These are phyloP conservation scores for Leptatherina wallacei DNA, from an alignment of 2,797 vertebrate genomes.

Conservation along the genomic window DNA sequence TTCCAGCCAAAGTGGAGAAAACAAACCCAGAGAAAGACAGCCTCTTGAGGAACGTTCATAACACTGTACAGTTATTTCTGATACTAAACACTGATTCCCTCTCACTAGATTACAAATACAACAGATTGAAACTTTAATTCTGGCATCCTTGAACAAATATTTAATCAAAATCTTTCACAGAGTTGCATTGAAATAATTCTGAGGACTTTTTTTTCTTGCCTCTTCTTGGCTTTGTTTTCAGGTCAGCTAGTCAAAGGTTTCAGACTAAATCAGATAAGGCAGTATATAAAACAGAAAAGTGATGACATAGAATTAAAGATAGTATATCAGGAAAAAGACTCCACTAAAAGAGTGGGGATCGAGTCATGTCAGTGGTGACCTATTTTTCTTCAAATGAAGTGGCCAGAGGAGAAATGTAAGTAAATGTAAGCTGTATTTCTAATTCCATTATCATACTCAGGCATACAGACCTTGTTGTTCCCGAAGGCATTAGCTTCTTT, in stretches of 20 bases:
- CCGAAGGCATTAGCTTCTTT: conserved; percentile 81
- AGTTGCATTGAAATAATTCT: not conserved
- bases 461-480: conserved; percentile 76
- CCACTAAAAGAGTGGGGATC: not conserved
- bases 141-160: not conserved
- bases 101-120: not conserved
- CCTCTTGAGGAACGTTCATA: not conserved
- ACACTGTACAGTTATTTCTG: not conserved
- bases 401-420: not conserved
- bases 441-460: not conserved
- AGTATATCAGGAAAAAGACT: not conserved
- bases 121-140: not conserved
- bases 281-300: not conserved
- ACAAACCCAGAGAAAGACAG: not conserved
- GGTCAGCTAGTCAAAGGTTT: not conserved
- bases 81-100: not conserved
- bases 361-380: too few species aligned
- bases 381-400: not conserved
- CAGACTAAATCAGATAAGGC: not conserved
- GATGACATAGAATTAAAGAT: not conserved
- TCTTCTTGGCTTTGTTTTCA: not conserved
- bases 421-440: not conserved
- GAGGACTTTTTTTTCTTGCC: not conserved
- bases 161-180: not conserved
- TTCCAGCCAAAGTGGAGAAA: not conserved